A percentile compares a stretch with the other conserved stretches of the same genome.
phyloP scores from a whole-genome alignment of 1,140 invertebrate species.

The Apis cerana region DNA sequence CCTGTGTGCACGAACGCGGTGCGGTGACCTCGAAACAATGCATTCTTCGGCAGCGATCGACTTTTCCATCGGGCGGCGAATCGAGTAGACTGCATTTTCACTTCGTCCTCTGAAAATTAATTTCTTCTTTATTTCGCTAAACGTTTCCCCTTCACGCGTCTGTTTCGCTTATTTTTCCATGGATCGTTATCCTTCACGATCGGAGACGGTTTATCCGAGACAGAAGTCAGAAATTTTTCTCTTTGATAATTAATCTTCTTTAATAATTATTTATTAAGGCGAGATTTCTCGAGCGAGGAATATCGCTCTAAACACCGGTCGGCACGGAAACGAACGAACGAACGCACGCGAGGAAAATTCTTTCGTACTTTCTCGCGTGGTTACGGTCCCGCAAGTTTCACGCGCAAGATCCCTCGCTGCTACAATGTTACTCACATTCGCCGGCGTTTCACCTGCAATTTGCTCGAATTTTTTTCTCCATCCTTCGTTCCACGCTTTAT shows the following conservation, averaged over 20 bases:
- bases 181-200: neutral
- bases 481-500: neutral
- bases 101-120: neutral
- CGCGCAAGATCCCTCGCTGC: neutral
- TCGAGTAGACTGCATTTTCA: neutral
- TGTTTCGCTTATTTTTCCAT: neutral
- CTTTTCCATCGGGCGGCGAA: neutral
- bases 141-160: neutral
- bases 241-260: too few species aligned
- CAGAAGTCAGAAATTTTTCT: neutral
- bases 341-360: conserved; percentile 58
- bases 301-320: neutral
- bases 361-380: conserved; percentile 51
- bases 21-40: conserved; percentile 25
- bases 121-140: neutral
- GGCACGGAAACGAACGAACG: conserved; percentile 26
- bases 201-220: neutral
- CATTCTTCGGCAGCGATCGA: neutral
- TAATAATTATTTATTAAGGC: conserved; percentile 8
- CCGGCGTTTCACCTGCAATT: neutral
- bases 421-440: neutral
- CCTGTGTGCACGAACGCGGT: conserved; percentile 9
- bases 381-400: conserved; percentile 1
- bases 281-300: conserved; percentile 2
- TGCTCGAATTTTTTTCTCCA: neutral